These are phyloP conservation scores for Tachuris rubrigastra DNA, from an alignment of 2,113 vertebrate species.

Conservation along the genomic window DNA sequence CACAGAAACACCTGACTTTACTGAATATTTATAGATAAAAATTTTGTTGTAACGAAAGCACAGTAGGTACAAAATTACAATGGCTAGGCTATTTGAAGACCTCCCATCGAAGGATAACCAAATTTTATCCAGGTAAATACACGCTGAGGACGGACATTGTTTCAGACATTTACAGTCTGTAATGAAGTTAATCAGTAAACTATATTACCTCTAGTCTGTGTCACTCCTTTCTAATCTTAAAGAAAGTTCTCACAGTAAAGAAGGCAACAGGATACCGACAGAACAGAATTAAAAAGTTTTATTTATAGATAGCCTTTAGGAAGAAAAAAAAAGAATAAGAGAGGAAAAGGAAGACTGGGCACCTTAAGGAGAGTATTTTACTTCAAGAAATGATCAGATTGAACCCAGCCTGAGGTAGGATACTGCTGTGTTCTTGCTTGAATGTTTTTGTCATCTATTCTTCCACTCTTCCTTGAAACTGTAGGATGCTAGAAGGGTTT, in stretches of 20 bases:
- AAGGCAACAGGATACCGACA: conserved; percentile 45
- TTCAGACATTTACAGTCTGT: conserved; percentile 66
- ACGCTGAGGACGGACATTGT: conserved; percentile 36
- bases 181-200: conserved; percentile 93
- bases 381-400: conserved; percentile 72
- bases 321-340: neutral
- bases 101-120: neutral
- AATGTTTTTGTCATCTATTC: neutral
- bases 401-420: conserved; percentile 82
- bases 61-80: neutral
- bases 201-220: conserved; percentile 86
- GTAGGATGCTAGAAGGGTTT: neutral
- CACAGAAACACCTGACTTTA: neutral
- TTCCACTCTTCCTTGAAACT: neutral
- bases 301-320: neutral
- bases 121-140: neutral
- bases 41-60: neutral
- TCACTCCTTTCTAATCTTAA: conserved; percentile 76
- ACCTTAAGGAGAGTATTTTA: neutral
- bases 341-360: neutral
- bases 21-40: neutral
- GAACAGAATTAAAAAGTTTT: conserved; percentile 35
- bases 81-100: neutral
- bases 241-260: conserved; percentile 64
- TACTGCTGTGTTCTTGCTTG: neutral